Conservation (phyloP, 2,888 invertebrate genomes). For the Caradrina kadenii region DNA sequence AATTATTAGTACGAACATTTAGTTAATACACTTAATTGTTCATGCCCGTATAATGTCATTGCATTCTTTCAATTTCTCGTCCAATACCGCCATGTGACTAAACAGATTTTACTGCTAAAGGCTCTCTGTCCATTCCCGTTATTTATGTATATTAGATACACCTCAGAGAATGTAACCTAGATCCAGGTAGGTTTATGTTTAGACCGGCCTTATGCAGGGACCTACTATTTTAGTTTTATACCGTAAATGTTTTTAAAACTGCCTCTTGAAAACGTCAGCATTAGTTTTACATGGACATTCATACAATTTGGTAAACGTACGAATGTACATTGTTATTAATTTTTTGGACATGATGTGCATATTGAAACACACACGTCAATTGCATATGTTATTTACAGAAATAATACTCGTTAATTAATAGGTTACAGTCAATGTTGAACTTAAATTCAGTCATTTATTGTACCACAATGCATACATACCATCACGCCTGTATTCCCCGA, state of each 20-base stretch:
- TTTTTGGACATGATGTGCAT: background rate
- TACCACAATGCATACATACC: too few relatives aligned
- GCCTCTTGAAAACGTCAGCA: background rate
- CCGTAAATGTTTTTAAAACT: conserved; percentile 20
- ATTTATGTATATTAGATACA: conserved; percentile 47
- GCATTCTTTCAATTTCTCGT: background rate
- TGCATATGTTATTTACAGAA: background rate
- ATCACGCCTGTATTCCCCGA: too few relatives aligned
- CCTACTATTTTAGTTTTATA: conserved; percentile 27
- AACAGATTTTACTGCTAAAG: conserved; percentile 1
- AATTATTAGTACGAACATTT: background rate
- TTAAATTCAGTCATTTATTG: too few relatives aligned
- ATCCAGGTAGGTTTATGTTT: conserved; percentile 53
- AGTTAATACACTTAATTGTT: too few relatives aligned
- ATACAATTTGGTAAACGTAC: background rate
- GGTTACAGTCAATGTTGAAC: background rate
- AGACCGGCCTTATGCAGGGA: conserved; percentile 34
- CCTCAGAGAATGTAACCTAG: conserved; percentile 57
- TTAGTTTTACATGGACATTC: background rate
- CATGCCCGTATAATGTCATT: background rate
- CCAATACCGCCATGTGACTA: background rate
- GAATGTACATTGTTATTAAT: background rate
- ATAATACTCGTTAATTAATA: background rate
- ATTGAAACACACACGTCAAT: conserved; percentile 2
- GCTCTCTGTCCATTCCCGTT: conserved; percentile 16